Base-by-base conservation (phyloP, 2,797 vertebrate genomes). In the Discoglossus pictus region DNA sequence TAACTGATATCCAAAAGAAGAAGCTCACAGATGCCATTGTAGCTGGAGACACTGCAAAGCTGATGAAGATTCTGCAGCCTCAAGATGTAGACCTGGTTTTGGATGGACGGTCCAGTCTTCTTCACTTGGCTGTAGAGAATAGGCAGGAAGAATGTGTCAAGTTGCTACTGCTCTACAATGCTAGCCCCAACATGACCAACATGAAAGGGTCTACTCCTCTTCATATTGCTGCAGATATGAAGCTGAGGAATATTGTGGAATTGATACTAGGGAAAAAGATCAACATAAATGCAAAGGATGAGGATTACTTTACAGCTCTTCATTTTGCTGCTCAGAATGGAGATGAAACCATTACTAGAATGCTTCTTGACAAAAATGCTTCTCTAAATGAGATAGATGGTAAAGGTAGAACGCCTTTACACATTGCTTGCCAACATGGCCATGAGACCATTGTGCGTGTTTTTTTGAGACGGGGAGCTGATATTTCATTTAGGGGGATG, bases 61-160 rank as follows among this genome's bases (percentile, higher is more conserved):
- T 99, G 66, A 97, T 99, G 95, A 99, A 99, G 89, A 94, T 99
- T 77, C 91, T 98, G 24, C 96, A 98, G 84, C 97, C 97, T 17
- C 96, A 99, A 82, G 97, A 99, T 12, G 95, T 97, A 2, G 95
- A 98, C 73, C 86, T 98, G 61, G 84, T 89, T 5, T 85, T 98
- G 2, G 97, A 99, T 0, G 91, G 93, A 2, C 91, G 92, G 1
- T 88, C 83, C 60, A 92, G 92, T 60, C 90, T 98, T 27, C 89
- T 99, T 58, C 97, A 99, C 76, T 85, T 94, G 54, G 96, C 96
- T 1, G 89, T 94, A 66, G 83, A 82, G 51, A 78, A 92, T 2
- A 86, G 86, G 70, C 97, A 97, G 7, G 97, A 98, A 75, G 97
- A 99, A 64, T 98, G 96, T 0, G 92, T 94, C 47, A 97, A 98